Evolutionary conservation across 2,888 invertebrate species (phyloP).

Genomic region (Aphidius colemani): DNA sequence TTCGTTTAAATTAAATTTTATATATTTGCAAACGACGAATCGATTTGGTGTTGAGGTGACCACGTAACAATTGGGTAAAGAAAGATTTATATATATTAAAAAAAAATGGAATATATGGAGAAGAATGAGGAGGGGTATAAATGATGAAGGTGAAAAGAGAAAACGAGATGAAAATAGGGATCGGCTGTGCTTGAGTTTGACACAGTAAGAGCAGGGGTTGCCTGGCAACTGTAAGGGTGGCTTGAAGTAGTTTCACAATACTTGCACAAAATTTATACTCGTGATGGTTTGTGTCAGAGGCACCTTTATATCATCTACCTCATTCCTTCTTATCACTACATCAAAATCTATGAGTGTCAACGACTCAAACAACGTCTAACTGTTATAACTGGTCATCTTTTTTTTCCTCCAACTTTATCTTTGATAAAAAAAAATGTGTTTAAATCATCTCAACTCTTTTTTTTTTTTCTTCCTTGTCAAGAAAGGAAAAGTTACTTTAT

Average conservation of each 20-base stretch:
- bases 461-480: no score
- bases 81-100: slow-evolving; percentile 1
- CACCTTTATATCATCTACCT: slow-evolving; percentile 19
- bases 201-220: slow-evolving; percentile 57
- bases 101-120: neutral
- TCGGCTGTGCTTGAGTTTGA: slow-evolving; percentile 51
- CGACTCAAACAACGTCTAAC: slow-evolving; percentile 34
- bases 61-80: slow-evolving; percentile 24
- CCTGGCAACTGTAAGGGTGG: slow-evolving; percentile 55
- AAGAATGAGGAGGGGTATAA: slow-evolving; percentile 5
- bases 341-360: slow-evolving; percentile 32
- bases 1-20: neutral
- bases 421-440: slow-evolving; percentile 1
- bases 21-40: no score
- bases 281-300: slow-evolving; percentile 28
- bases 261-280: slow-evolving; percentile 50
- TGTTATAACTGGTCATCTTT: slow-evolving; percentile 26
- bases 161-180: slow-evolving; percentile 33
- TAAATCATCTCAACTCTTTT: neutral
- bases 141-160: neutral
- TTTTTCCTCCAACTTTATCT: slow-evolving; percentile 3
- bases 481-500: no score
- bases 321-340: slow-evolving; percentile 17
- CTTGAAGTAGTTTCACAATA: slow-evolving; percentile 36
- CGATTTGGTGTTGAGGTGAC: no score